phyloP scores from a whole-genome alignment of 2,113 vertebrate species.

The Girardinichthys multiradiatus region DNA sequence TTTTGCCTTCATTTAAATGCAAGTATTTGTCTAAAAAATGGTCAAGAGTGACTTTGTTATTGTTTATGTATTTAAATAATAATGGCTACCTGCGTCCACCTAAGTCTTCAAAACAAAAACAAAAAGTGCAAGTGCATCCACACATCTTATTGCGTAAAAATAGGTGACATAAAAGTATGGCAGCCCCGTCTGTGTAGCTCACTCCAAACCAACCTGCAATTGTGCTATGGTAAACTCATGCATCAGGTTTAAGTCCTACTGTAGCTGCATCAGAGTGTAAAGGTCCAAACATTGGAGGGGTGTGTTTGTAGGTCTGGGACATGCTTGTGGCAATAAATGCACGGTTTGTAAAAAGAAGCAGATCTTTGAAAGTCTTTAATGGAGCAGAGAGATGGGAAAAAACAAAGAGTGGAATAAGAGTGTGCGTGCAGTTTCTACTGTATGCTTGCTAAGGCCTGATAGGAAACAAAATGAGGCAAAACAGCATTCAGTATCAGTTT shows the following conservation, averaged over 20 bases:
- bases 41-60: no score
- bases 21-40: no score
- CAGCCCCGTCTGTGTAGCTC: no score
- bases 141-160: no score
- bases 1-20: no score
- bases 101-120: no score
- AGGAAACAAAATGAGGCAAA: conserved; percentile 12
- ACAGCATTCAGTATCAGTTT: background rate
- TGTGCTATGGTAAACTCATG: background rate
- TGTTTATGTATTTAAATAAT: no score
- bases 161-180: background rate
- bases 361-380: background rate
- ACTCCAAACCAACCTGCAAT: background rate
- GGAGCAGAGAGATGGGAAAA: no score
- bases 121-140: no score
- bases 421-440: background rate
- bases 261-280: background rate
- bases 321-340: background rate
- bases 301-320: background rate
- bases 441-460: background rate
- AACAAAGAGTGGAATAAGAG: background rate
- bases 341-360: background rate
- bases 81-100: no score
- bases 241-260: background rate
- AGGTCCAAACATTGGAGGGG: background rate